phyloP scores from a whole-genome alignment of 2,888 invertebrate genomes.

The Tachina grossa region DNA sequence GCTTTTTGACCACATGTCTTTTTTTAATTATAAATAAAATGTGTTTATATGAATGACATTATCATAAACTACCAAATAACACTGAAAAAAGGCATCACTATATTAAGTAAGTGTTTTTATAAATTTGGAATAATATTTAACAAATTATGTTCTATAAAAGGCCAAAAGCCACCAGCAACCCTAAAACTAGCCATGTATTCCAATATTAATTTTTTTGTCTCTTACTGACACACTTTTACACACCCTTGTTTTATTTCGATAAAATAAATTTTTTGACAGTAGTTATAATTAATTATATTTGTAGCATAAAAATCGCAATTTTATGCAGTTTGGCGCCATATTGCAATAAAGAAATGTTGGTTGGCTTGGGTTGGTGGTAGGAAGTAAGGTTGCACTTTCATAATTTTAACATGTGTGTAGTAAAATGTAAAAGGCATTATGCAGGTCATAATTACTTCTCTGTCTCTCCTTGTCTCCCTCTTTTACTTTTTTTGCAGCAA shows the following conservation, averaged over 20 bases:
- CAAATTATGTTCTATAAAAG: conserved; percentile 36
- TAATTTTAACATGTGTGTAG: conserved; percentile 45
- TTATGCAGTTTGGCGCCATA: conserved; percentile 54
- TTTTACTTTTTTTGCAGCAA: background rate
- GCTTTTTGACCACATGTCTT: conserved; percentile 68
- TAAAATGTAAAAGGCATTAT: conserved; percentile 23
- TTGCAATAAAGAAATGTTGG: background rate
- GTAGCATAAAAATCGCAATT: conserved; percentile 42
- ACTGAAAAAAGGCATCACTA: background rate
- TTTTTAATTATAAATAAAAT: conserved; percentile 64
- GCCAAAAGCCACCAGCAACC: background rate
- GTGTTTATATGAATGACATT: conserved; percentile 31
- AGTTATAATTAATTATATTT: conserved; percentile 55
- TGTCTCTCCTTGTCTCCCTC: background rate
- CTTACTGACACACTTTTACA: background rate
- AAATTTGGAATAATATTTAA: conserved; percentile 53
- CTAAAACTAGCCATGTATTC: conserved; percentile 38
- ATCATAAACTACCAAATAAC: conserved; percentile 28
- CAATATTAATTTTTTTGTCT: background rate
- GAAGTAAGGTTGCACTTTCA: background rate
- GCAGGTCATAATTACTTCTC: background rate
- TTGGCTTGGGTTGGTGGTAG: background rate
- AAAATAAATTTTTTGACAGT: conserved; percentile 36
- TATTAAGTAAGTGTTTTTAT: background rate
- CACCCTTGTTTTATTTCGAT: conserved; percentile 37